Base-by-base conservation (phyloP, 2,888 invertebrate species). In the Catonia carolina region DNA sequence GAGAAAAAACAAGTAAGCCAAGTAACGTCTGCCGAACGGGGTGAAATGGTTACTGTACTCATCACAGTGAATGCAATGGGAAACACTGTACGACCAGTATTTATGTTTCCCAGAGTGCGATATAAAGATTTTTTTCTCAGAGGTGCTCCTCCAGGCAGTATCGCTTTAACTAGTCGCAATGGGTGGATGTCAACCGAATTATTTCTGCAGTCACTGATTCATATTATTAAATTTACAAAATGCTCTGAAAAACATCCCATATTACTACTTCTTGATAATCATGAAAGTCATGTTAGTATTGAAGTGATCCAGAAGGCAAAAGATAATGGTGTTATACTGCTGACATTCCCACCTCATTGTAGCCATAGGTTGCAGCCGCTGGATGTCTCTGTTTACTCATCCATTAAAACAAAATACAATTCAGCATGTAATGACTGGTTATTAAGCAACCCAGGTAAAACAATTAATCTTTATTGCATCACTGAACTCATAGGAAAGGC, bases 261-360 rank as follows among this genome's bases (percentile, higher is more conserved):
- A 47, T 59, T 71, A 8, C 59, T 70, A 2, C 64, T 69, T 50
- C 51, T 68, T 5, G 70, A 69, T 55, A 68, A 68, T 54, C 69
- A 69, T 60, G 66, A 68, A 55, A 56, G 57, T 15, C 68, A 71
- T 52, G 59, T 69, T 14, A 52, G 51, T 36, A 56, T 69, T 23
- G 64, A 65, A 22, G 60, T 63, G 8, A 39, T 73, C 36, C 62
- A 70, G 51, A 64, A 61, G 53, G 65, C 66, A 45, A 67, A 69
- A 66, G 67, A 67, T 47, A 69, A 69, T 65, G 71, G 72, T 10
- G 67, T 73, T 20, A 68, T 69, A 14, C 61, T 73, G 61, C 58
- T 73, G 18, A 70, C 70, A n/a, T 65, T 74, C 51, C 71, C 71
- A 23, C 69, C 71, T 22, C 71, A 74, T 63, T 70, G 68, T 55